These are phyloP conservation scores for Aleiodes leptofemur DNA, from an alignment of 2,888 invertebrate genomes.

Conservation along the genomic window DNA sequence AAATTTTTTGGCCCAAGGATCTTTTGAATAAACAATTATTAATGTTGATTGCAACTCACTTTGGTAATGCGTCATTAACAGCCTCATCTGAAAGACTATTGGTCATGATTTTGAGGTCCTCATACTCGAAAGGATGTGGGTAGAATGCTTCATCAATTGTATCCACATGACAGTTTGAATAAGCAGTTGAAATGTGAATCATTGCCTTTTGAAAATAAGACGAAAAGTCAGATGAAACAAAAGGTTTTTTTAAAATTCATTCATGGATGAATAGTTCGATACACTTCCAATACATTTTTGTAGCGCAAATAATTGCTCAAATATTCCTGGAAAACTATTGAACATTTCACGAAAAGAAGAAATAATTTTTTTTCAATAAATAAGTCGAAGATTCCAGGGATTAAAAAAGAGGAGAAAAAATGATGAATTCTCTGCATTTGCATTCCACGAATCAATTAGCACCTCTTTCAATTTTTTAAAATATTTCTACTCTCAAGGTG, in stretches of 20 bases:
- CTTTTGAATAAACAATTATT: slow-evolving; percentile 7
- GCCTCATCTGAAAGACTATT: slow-evolving; percentile 77
- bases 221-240: neutral
- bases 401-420: neutral
- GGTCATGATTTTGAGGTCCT: slow-evolving; percentile 75
- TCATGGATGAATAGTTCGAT: neutral
- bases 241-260: neutral
- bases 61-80: slow-evolving; percentile 76
- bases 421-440: neutral
- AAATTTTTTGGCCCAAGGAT: slow-evolving; percentile 1
- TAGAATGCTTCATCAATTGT: slow-evolving; percentile 84
- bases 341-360: neutral
- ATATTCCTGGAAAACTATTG: neutral
- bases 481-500: neutral
- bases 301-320: neutral
- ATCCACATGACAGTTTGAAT: slow-evolving; percentile 75
- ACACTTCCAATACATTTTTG: neutral
- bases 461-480: slow-evolving; percentile 8
- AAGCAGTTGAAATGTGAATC: slow-evolving; percentile 74
- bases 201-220: slow-evolving; percentile 63
- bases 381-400: neutral
- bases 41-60: slow-evolving; percentile 74
- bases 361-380: slow-evolving; percentile 1
- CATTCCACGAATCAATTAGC: slow-evolving; percentile 3
- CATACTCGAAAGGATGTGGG: slow-evolving; percentile 77